Evolutionary conservation across 2,888 invertebrate species (phyloP).

Genomic region (Chrysopilus asiliformis): DNA sequence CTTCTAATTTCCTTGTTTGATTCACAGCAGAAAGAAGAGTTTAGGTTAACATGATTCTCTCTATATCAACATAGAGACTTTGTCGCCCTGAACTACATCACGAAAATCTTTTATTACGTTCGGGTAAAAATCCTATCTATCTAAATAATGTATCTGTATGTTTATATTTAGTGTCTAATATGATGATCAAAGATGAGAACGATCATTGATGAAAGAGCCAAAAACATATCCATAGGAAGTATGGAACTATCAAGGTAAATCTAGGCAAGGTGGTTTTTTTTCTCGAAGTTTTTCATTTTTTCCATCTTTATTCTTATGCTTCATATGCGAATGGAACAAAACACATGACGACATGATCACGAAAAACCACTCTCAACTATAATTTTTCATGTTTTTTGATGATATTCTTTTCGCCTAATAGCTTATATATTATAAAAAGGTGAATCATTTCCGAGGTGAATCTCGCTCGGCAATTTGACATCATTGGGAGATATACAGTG

Average conservation of each 20-base stretch:
- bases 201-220: no score
- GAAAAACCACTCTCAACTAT: conserved; percentile 2
- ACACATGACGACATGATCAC: conserved; percentile 4
- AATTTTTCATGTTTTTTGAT: background rate
- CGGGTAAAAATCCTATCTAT: no score
- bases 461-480: no score
- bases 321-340: background rate
- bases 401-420: conserved; percentile 1
- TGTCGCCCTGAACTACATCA: conserved; percentile 8
- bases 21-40: background rate
- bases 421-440: no score
- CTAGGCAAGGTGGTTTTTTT: conserved; percentile 1
- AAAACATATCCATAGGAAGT: conserved; percentile 4
- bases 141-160: no score
- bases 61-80: conserved; percentile 3
- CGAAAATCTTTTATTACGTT: no score
- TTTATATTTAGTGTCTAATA: no score
- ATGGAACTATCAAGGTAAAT: conserved; percentile 2
- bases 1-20: conserved; percentile 13
- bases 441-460: no score
- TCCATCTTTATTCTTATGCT: background rate
- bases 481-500: no score
- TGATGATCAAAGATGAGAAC: no score
- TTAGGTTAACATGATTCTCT: no score
- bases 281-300: background rate